Evolutionary conservation across 2,888 invertebrate genomes (phyloP), one percentile per base, ranked within the genome.

Genomic region (Aphelenchoides bicaudatus): DNA sequence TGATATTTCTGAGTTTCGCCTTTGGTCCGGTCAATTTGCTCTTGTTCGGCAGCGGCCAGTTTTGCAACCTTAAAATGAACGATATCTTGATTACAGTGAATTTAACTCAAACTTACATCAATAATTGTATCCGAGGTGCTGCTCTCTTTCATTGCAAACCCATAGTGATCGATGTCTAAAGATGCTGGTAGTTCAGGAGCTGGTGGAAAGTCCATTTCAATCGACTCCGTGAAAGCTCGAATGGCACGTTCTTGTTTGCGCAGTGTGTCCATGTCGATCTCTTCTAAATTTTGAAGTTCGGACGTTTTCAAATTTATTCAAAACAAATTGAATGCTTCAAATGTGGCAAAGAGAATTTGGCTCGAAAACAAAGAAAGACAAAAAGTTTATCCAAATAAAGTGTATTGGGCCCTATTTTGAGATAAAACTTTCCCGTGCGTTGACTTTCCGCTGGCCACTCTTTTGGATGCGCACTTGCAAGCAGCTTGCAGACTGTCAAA

Each of bases 1-100:
- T 70, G 68, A 56, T 76, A 77, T 50, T 76, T 76, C 48, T 77
- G 76, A 5, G 77, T 77, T 59, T 77, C 77, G 29, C 77, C 77
- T 46, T 70, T 43, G 2, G 68, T 66, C 19, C 63, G 66, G 58
- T 75, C 75, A 53, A 59, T 23, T 16, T 29, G 21, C n/a, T 54
- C 55, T 23, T 27, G 6, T 8, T 13, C 49, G 8, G 49, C 61
- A 30, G 27, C 56, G 16, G 5, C 38, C 19, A 56, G 19, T 25
- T 34, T 59, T 23, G 27, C 39, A 27, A 62, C 50, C 51, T 29
- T 56, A 37, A 37, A 37, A 37, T 2, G 19, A 49, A 23, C 13
- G 27, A 13, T 30, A n/a, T 48, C 10, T 48, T n/a, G 13, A 3
- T n/a, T 2, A 46, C 16, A 2, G 23, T 46, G 2, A 2, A 46